Evolutionary conservation across 2,797 vertebrate species (phyloP), one percentile per base, ranked within the genome.

Genomic region (Danio jaintianensis): DNA sequence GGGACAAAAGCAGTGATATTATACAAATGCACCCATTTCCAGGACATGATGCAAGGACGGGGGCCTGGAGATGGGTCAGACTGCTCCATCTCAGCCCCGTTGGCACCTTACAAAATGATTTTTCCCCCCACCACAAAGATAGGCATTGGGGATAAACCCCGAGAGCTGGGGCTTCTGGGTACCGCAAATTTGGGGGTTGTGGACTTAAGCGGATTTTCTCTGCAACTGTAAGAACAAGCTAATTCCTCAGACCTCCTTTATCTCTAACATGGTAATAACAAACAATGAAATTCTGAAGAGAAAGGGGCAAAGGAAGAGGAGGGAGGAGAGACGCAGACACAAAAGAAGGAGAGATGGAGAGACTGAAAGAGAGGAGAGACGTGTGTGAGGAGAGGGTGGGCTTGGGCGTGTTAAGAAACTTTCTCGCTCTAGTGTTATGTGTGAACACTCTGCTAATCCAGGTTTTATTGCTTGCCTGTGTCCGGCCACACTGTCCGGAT

Each of bases 381-480:
- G 78, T 82, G 89, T 88, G 88, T 90, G 87, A 82, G 76, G 89
- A 85, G 86, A 81, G 77, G 91, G 93, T 85, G 92, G 92, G 91
- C 86, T 87, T 82, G 88, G 91, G 92, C 89, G 90, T 92, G 91
- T 92, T 93, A 92, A 89, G 90, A 92, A 94, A 93, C 90, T 92
- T 92, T 93, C 90, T 91, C 72, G 91, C 90, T 89, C 90, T 91
- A 90, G 79, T 85, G 83, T 82, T 79, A 80, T 83, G 85, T 86
- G 83, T 92, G 90, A 93, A 93, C 92, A 88, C 90, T 91, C 93
- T 89, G 88, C 92, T 95, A 95, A 95, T 95, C 94, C 94, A 90
- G 91, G 93, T 95, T 95, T 95, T 95, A 95, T 95, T 95, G 93
- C 93, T 92, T 94, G 93, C 90, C 90, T 93, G 90, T 93, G 93